A percentile compares a stretch with the other conserved stretches of the same genome.
Conservation (phyloP, 2,113 vertebrate genomes). For the Ailuropoda melanoleuca region DNA sequence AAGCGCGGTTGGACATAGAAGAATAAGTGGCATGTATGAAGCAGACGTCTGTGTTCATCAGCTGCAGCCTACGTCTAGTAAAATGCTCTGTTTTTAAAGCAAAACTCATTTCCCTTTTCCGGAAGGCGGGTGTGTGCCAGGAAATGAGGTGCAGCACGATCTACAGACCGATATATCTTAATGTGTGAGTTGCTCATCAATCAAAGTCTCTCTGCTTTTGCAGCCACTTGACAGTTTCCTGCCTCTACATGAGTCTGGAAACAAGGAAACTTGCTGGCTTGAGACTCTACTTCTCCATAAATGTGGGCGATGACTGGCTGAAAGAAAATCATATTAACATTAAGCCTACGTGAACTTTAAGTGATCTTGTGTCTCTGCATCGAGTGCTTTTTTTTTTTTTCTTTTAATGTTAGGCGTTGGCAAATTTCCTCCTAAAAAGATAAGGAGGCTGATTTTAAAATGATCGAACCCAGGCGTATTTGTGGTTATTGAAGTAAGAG, state of each 20-base stretch:
- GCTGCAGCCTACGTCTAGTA: neutral
- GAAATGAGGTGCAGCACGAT: slow-evolving; percentile 13
- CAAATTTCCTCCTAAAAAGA: slow-evolving; percentile 15
- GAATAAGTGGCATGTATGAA: neutral
- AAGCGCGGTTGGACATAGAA: neutral
- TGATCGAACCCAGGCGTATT: neutral
- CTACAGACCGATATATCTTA: neutral
- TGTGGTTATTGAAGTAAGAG: neutral
- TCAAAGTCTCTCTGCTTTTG: neutral
- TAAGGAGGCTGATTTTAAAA: neutral
- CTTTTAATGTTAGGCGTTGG: neutral
- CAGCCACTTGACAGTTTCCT: neutral
- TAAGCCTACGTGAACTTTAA: neutral
- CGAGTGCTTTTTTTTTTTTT: neutral
- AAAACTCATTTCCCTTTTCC: slow-evolving; percentile 55
- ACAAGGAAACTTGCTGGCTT: neutral
- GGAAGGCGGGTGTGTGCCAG: neutral
- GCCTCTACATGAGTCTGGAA: neutral
- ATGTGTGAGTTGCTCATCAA: neutral
- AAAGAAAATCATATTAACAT: neutral
- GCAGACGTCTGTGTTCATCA: neutral
- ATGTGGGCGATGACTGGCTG: neutral
- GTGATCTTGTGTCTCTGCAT: neutral
- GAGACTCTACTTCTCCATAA: neutral
- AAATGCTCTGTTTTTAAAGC: slow-evolving; percentile 13